A percentile compares a stretch with the other conserved stretches of the same genome.
Evolutionary conservation across 1,140 invertebrate species (phyloP).

Genomic region (Subanguina moxae): DNA sequence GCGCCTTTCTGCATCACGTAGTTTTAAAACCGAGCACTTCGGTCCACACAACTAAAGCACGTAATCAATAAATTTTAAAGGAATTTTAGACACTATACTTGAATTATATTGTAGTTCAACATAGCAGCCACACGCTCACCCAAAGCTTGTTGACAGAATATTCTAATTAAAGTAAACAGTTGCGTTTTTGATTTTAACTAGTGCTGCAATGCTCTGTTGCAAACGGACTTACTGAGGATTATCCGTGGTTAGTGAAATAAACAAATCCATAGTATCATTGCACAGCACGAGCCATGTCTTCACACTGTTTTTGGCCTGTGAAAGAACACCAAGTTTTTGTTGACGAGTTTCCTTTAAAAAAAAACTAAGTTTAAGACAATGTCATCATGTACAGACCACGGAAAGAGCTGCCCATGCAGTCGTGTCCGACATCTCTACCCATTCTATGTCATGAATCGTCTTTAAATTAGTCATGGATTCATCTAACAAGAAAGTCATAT

Average conservation of each 20-base stretch:
- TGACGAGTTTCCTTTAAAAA: conserved; percentile 42
- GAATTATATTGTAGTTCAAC: conserved; percentile 75
- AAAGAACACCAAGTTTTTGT: conserved; percentile 63
- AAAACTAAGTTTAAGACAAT: neutral
- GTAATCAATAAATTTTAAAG: neutral
- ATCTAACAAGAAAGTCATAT: conserved; percentile 85
- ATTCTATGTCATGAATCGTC: conserved; percentile 88
- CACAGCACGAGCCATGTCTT: conserved; percentile 89
- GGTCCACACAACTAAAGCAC: conserved; percentile 77
- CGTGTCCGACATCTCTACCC: conserved; percentile 70
- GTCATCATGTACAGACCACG: conserved; percentile 7
- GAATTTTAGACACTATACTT: conserved; percentile 11
- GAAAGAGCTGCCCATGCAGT: conserved; percentile 35
- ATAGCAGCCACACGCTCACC: conserved; percentile 89
- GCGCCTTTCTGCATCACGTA: conserved; percentile 79
- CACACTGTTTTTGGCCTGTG: conserved; percentile 82
- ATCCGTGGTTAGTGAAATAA: conserved; percentile 88
- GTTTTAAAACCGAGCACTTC: conserved; percentile 94
- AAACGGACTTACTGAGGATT: conserved; percentile 69
- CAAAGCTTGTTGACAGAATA: conserved; percentile 78
- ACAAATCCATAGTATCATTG: conserved; percentile 93
- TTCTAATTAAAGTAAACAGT: conserved; percentile 60
- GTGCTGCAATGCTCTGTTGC: too few species aligned
- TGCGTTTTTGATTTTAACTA: too few species aligned
- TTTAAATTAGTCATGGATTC: conserved; percentile 91